Conservation (phyloP, 2,888 invertebrate genomes). For the Eledona agricola region DNA sequence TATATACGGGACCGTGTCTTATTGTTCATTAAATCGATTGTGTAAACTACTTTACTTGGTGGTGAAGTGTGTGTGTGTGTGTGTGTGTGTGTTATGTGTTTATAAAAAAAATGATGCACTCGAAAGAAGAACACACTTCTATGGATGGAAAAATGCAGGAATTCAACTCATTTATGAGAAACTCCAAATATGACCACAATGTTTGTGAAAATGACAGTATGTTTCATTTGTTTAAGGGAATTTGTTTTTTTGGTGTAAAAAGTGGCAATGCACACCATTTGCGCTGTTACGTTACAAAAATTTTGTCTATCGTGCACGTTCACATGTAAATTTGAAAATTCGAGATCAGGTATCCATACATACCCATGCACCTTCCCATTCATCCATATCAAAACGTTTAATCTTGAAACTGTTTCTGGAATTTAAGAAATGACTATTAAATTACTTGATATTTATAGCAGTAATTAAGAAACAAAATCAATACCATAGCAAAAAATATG, state of each 20-base stretch:
- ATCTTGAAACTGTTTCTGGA: not conserved
- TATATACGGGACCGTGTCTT: conserved; percentile 30
- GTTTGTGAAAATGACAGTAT: conserved; percentile 27
- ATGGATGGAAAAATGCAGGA: conserved; percentile 23
- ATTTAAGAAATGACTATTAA: too few relatives aligned
- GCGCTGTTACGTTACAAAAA: too few relatives aligned
- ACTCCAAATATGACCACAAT: conserved; percentile 25
- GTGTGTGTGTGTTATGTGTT: not conserved
- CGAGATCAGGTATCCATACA: too few relatives aligned
- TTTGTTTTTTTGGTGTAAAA: conserved; percentile 22
- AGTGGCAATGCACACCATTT: conserved; percentile 27
- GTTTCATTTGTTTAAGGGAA: conserved; percentile 2
- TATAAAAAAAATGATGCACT: conserved; percentile 26
- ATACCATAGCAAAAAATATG: conserved; percentile 66
- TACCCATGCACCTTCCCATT: too few relatives aligned
- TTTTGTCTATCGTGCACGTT: too few relatives aligned
- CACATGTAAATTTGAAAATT: conserved; percentile 6
- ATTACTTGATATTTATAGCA: too few relatives aligned
- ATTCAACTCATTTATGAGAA: conserved; percentile 13
- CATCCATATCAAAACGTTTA: not conserved
- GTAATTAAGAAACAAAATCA: conserved; percentile 49
- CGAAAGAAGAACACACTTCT: conserved; percentile 17
- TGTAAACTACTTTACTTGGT: conserved; percentile 16
- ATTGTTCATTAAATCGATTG: conserved; percentile 29
- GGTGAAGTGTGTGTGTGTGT: conserved; percentile 13